phyloP scores from a whole-genome alignment of 30 jellyfish, hydroid and myxozoan genomes.

The Hydra vulgaris region DNA sequence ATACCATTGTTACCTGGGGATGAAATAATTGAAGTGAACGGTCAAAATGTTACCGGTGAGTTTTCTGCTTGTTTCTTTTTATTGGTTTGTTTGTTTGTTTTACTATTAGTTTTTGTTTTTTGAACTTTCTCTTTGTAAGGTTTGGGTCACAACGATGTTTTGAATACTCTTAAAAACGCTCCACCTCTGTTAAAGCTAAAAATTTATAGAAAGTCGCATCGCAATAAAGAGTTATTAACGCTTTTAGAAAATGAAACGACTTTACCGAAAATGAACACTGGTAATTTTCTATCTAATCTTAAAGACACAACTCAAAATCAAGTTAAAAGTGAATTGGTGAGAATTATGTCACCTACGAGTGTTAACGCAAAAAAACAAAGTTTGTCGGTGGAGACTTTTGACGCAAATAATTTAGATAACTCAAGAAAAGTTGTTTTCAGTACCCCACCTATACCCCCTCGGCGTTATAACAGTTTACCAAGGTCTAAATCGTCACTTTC shows the following conservation, averaged over 20 bases:
- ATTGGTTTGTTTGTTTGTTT: neutral
- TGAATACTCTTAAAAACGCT: conserved; percentile 50
- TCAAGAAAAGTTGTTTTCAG: neutral
- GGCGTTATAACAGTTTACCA: neutral
- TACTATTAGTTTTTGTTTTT: neutral
- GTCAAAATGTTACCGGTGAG: conserved; percentile 48
- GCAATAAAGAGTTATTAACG: conserved; percentile 23
- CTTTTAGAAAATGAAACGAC: conserved; percentile 1
- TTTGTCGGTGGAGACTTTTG: neutral
- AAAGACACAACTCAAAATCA: conserved; percentile 8
- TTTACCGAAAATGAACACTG: conserved; percentile 8
- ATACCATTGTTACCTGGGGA: conserved; percentile 77
- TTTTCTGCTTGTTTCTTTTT: neutral
- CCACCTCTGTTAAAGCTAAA: conserved; percentile 86
- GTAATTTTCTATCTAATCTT: conserved; percentile 1
- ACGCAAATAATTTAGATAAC: neutral
- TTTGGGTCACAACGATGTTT: conserved; percentile 54
- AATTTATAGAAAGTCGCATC: conserved; percentile 38
- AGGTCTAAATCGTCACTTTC: neutral
- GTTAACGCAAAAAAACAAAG: neutral
- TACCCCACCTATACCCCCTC: conserved; percentile 21
- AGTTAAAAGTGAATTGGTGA: conserved; percentile 23
- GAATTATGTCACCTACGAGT: neutral
- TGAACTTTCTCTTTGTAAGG: conserved; percentile 18
- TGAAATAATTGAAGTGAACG: conserved; percentile 61